Percentiles rank a stretch among this genome's conserved stretches.
These are phyloP conservation scores for Hirtodrosophila histrioides DNA, from an alignment of 2,888 invertebrate species.

Conservation along the genomic window DNA sequence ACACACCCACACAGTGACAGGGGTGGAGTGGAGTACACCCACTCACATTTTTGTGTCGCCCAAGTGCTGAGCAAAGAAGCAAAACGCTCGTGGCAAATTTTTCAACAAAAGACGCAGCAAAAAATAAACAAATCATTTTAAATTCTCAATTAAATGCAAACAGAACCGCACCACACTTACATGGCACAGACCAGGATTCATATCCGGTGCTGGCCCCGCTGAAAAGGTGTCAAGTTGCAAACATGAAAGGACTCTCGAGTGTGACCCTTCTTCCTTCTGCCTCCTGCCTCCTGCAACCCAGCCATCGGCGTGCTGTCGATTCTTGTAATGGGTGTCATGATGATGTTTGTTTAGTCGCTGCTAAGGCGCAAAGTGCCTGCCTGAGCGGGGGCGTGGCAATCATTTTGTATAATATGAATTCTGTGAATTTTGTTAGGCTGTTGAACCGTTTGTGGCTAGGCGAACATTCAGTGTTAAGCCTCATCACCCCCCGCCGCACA, in stretches of 20 bases:
- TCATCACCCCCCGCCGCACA: slow-evolving; percentile 2
- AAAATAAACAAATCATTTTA: slow-evolving; percentile 80
- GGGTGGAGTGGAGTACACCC: not conserved
- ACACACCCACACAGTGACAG: not conserved
- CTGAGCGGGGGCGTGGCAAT: slow-evolving; percentile 23
- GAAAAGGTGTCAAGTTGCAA: slow-evolving; percentile 75
- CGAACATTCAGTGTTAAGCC: slow-evolving; percentile 44
- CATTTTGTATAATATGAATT: slow-evolving; percentile 10
- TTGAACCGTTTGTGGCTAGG: slow-evolving; percentile 6
- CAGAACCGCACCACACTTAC: slow-evolving; percentile 28
- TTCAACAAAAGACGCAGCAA: slow-evolving; percentile 70
- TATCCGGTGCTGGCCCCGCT: slow-evolving; percentile 25
- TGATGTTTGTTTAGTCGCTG: slow-evolving; percentile 66
- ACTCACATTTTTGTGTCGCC: slow-evolving; percentile 30
- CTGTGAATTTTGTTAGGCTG: slow-evolving; percentile 9
- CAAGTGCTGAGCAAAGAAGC: slow-evolving; percentile 66
- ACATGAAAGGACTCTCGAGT: slow-evolving; percentile 56
- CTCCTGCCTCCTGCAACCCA: not conserved
- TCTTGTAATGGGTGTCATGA: slow-evolving; percentile 71
- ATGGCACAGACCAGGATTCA: slow-evolving; percentile 9
- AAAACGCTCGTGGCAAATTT: slow-evolving; percentile 68
- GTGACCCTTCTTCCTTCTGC: slow-evolving; percentile 43
- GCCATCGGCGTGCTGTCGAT: slow-evolving; percentile 41
- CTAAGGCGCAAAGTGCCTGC: slow-evolving; percentile 44
- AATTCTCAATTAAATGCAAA: slow-evolving; percentile 80